These are phyloP conservation scores for Trilocha varians DNA, from an alignment of 2,888 invertebrate species.

Conservation along the genomic window DNA sequence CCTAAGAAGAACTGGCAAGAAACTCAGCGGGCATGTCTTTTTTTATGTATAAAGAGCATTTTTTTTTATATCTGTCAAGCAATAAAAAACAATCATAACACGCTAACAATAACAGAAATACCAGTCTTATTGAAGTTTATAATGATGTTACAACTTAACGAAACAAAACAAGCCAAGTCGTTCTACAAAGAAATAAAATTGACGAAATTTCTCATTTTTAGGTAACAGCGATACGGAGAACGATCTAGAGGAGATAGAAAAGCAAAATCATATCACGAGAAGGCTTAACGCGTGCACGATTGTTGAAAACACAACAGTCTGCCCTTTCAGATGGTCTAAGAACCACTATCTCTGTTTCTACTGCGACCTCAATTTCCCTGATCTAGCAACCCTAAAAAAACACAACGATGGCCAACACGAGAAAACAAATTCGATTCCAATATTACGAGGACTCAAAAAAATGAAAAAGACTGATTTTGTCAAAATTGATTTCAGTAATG, in stretches of 20 bases:
- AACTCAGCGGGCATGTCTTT: too few species aligned
- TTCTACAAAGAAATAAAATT: background rate
- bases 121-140: too few species aligned
- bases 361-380: conserved; percentile 43
- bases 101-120: too few species aligned
- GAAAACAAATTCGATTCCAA: conserved; percentile 19
- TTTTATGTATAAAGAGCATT: too few species aligned
- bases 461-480: conserved; percentile 48
- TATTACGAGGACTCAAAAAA: conserved; percentile 34
- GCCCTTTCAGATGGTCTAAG: conserved; percentile 58
- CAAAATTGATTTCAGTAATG: conserved; percentile 52
- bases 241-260: conserved; percentile 4
- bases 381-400: conserved; percentile 36
- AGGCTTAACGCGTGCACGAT: conserved; percentile 38
- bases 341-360: conserved; percentile 53
- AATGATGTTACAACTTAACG: too few species aligned
- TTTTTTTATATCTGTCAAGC: too few species aligned
- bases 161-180: too few species aligned
- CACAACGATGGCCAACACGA: conserved; percentile 33
- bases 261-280: conserved; percentile 32
- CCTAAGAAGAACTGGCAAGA: too few species aligned
- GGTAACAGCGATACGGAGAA: conserved; percentile 7
- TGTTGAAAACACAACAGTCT: conserved; percentile 46
- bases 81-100: too few species aligned
- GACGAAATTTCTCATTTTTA: conserved; percentile 3